Evolutionary conservation across 2,113 vertebrate species (phyloP).

Genomic region (Cromileptes altivelis): DNA sequence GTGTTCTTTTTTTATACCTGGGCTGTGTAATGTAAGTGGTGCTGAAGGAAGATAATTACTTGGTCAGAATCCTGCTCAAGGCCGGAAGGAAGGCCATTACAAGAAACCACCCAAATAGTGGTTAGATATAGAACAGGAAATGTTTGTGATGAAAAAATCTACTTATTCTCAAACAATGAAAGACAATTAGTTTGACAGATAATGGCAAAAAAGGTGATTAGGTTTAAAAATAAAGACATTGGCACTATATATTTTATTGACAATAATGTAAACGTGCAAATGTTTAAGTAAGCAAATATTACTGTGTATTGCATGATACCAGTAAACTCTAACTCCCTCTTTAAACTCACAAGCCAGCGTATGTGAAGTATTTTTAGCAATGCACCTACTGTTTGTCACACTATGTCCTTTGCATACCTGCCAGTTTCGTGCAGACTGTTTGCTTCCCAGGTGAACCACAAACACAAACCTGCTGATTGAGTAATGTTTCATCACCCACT

Average conservation of each 20-base stretch:
- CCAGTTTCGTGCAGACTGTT: neutral
- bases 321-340: too few relatives aligned
- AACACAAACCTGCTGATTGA: neutral
- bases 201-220: neutral
- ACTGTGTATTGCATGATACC: neutral
- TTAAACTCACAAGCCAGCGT: neutral
- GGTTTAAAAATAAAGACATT: neutral
- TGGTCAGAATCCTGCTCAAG: neutral
- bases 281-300: neutral
- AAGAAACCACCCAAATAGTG: neutral
- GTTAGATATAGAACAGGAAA: neutral
- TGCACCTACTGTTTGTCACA: neutral
- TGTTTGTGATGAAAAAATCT: neutral
- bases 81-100: neutral
- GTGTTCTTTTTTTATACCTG: neutral
- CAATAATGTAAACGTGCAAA: neutral
- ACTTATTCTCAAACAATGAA: neutral
- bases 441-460: neutral
- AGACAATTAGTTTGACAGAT: neutral
- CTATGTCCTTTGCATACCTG: neutral
- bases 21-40: neutral
- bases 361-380: neutral
- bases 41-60: neutral
- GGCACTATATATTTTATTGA: neutral
- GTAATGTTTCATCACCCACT: slow-evolving; percentile 10